Conservation (phyloP, 2,113 vertebrate genomes). For the Pseudorasbora parva region DNA sequence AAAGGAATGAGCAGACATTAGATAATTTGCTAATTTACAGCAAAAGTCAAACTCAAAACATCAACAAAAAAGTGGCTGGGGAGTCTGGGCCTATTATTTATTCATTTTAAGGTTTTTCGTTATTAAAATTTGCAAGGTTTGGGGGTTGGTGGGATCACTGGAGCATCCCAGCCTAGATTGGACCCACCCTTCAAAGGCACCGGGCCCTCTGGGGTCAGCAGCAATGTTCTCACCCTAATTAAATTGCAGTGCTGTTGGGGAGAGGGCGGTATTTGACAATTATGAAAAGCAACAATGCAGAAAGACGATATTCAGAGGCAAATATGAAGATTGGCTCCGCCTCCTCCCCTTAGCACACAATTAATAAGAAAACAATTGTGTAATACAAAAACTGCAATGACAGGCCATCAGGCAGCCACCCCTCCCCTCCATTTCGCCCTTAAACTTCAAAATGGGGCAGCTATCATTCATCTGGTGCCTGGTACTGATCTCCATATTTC, state of each 20-base stretch:
- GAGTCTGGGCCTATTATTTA: slow-evolving; percentile 29
- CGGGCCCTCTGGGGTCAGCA: slow-evolving; percentile 70
- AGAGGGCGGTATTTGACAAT: slow-evolving; percentile 80
- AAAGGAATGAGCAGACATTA: slow-evolving; percentile 48
- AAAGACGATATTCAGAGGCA: slow-evolving; percentile 84
- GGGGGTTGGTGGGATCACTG: slow-evolving; percentile 45
- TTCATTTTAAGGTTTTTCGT: slow-evolving; percentile 15
- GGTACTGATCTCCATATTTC: slow-evolving; percentile 20
- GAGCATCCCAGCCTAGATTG: slow-evolving; percentile 55
- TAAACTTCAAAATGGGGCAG: slow-evolving; percentile 20
- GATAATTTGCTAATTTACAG: slow-evolving; percentile 5
- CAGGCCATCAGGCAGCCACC: slow-evolving; percentile 72
- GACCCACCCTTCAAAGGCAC: slow-evolving; percentile 63
- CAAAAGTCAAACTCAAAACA: slow-evolving; percentile 16
- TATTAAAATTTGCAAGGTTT: slow-evolving; percentile 32
- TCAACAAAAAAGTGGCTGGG: slow-evolving; percentile 17
- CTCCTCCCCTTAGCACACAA: slow-evolving; percentile 63
- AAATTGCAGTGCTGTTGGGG: slow-evolving; percentile 68
- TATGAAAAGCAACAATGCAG: slow-evolving; percentile 94
- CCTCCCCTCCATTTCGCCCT: slow-evolving; percentile 34
- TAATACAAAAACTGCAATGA: slow-evolving; percentile 58
- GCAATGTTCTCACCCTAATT: slow-evolving; percentile 74
- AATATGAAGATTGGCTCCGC: slow-evolving; percentile 79
- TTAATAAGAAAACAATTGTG: slow-evolving; percentile 74
- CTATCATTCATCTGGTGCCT: slow-evolving; percentile 17